Conservation (phyloP, 2,113 vertebrate species). For the Labeo rohita region DNA sequence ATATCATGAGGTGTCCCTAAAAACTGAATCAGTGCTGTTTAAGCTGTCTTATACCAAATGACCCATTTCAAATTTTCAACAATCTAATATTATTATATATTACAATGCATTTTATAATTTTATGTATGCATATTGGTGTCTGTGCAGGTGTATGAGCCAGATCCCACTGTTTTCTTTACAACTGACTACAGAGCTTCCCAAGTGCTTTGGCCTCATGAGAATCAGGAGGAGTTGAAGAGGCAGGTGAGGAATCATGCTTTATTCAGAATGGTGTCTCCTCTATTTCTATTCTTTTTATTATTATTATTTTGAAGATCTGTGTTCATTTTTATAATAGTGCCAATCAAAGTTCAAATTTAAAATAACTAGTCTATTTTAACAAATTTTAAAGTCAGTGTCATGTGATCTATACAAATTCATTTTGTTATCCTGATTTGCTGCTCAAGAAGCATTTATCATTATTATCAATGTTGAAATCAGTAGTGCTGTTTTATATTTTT, state of each 20-base stretch:
- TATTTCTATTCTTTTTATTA: no score
- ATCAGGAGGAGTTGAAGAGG: constrained; percentile 82
- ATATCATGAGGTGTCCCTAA: no score
- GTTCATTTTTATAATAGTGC: neutral
- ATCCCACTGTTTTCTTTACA: constrained; percentile 28
- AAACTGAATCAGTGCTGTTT: neutral
- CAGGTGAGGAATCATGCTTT: constrained; percentile 70
- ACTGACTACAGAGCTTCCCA: constrained; percentile 52
- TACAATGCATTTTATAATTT: neutral
- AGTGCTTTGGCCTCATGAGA: constrained; percentile 74
- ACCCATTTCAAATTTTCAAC: no score
- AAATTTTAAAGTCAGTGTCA: neutral
- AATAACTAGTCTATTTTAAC: neutral
- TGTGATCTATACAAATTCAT: neutral
- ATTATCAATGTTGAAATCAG: neutral
- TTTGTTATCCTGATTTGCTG: neutral
- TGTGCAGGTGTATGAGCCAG: constrained; percentile 66
- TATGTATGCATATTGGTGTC: neutral
- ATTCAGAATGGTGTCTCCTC: neutral
- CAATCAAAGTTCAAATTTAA: neutral
- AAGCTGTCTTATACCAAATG: neutral
- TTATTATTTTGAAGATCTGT: no score
- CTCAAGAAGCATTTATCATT: neutral
- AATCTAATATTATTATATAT: neutral
- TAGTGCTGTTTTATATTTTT: neutral